phyloP scores from a whole-genome alignment of 2,113 vertebrate genomes.

The Syrmaticus mikado region DNA sequence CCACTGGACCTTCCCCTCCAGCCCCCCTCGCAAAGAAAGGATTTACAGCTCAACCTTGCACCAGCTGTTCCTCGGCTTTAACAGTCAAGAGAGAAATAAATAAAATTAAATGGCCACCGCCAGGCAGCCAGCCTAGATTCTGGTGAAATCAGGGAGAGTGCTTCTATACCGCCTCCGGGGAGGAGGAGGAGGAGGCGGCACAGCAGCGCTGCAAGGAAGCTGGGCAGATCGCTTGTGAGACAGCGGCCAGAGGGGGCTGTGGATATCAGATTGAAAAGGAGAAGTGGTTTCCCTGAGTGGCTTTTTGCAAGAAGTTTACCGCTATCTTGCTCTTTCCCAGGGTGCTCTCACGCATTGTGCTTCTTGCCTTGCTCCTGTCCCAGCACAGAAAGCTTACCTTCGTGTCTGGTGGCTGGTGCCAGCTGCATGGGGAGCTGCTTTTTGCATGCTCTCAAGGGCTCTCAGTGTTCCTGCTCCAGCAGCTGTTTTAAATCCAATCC shows the following conservation, averaged over 20 bases:
- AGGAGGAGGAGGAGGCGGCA: slow-evolving; percentile 35
- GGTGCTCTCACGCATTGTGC: neutral
- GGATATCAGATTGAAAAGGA: slow-evolving; percentile 23
- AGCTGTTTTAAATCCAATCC: neutral
- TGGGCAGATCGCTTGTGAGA: neutral
- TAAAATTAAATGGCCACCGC: slow-evolving; percentile 69
- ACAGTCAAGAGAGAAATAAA: slow-evolving; percentile 74
- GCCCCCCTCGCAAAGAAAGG: slow-evolving; percentile 70
- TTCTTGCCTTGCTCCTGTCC: neutral
- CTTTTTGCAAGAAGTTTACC: neutral
- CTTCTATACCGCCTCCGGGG: neutral
- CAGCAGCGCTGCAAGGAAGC: neutral
- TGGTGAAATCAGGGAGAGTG: slow-evolving; percentile 65
- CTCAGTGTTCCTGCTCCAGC: rapidly evolving
- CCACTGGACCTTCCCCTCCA: slow-evolving; percentile 29
- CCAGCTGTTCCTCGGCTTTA: slow-evolving; percentile 76
- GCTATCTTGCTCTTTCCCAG: neutral
- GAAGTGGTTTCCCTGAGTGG: slow-evolving; percentile 17
- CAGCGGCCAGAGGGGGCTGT: neutral
- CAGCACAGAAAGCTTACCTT: neutral
- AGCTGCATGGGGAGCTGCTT: neutral
- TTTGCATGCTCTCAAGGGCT: neutral
- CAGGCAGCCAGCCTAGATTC: slow-evolving; percentile 30
- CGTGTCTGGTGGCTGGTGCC: neutral
- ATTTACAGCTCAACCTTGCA: slow-evolving; percentile 77